These are phyloP conservation scores for Polypedilum pembai DNA, from an alignment of 1,140 invertebrate genomes.

Conservation along the genomic window DNA sequence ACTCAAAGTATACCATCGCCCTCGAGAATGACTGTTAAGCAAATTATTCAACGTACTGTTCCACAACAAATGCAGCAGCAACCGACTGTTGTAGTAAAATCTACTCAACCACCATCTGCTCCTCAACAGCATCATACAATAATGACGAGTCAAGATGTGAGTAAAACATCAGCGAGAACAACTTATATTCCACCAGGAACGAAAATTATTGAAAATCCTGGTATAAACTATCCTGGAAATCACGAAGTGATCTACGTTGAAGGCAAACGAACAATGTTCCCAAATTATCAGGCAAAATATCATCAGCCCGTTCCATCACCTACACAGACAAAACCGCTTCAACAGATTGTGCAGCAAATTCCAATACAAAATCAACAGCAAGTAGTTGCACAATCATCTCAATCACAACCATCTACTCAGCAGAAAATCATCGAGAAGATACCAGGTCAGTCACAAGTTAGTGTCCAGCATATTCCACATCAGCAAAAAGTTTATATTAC, in stretches of 20 bases:
- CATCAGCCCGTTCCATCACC: neutral
- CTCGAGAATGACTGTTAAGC: conserved; percentile 29
- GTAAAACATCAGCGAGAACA: conserved; percentile 32
- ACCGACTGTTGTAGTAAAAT: conserved; percentile 29
- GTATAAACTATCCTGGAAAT: neutral
- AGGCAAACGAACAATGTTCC: neutral
- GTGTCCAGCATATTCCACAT: neutral
- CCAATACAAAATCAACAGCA: conserved; percentile 29
- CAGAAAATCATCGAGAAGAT: neutral
- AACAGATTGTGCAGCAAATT: conserved; percentile 36
- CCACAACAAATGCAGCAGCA: neutral
- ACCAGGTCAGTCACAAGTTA: neutral
- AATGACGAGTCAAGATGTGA: conserved; percentile 36
- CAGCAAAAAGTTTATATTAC: conserved; percentile 18
- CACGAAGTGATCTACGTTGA: neutral
- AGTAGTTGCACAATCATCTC: neutral
- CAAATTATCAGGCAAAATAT: conserved; percentile 21
- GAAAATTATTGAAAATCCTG: neutral
- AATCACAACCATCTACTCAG: neutral
- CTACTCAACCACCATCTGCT: conserved; percentile 28
- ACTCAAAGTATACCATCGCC: conserved; percentile 30
- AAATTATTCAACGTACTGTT: neutral
- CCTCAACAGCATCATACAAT: conserved; percentile 30
- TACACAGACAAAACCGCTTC: neutral
- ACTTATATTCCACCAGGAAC: conserved; percentile 23